Percentiles rank a stretch among this genome's conserved stretches.
Conservation (phyloP, 2,113 vertebrate species). For the Cynopterus brachyotis region DNA sequence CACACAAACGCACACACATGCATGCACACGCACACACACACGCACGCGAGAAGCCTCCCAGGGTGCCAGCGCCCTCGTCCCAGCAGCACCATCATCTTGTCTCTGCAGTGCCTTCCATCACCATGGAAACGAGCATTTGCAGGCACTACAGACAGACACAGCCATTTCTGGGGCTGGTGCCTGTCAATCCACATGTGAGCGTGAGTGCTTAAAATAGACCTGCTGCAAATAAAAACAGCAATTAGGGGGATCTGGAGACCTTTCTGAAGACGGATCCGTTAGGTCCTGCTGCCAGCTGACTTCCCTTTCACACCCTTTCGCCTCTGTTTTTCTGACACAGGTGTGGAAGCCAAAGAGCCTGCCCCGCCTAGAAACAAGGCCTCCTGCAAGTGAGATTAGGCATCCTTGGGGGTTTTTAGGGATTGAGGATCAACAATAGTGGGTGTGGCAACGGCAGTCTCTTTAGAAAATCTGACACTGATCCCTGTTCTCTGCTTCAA, state of each 20-base stretch:
- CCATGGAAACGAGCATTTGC: constrained; percentile 56
- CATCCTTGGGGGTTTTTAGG: not conserved
- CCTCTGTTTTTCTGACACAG: not conserved
- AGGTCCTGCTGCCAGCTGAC: not conserved
- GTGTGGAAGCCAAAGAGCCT: not conserved
- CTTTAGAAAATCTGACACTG: not conserved
- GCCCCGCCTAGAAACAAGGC: not conserved
- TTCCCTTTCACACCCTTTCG: not conserved
- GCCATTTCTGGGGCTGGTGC: not conserved
- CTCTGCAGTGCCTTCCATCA: constrained; percentile 44
- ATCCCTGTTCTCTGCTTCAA: not conserved
- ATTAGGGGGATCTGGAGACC: constrained; percentile 49
- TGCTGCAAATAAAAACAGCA: constrained; percentile 57
- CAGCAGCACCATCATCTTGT: not conserved
- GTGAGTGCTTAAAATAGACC: constrained; percentile 64
- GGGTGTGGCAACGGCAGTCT: not conserved
- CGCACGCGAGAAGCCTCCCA: not conserved
- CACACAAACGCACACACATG: not conserved
- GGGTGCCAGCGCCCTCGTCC: not conserved
- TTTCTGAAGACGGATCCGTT: not conserved
- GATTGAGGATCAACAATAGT: not conserved
- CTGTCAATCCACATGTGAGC: constrained; percentile 14
- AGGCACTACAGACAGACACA: constrained; percentile 43
- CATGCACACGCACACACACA: not conserved
- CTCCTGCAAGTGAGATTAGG: not conserved